Conservation (phyloP, 2,797 vertebrate genomes). For the Crenuchus spilurus region DNA sequence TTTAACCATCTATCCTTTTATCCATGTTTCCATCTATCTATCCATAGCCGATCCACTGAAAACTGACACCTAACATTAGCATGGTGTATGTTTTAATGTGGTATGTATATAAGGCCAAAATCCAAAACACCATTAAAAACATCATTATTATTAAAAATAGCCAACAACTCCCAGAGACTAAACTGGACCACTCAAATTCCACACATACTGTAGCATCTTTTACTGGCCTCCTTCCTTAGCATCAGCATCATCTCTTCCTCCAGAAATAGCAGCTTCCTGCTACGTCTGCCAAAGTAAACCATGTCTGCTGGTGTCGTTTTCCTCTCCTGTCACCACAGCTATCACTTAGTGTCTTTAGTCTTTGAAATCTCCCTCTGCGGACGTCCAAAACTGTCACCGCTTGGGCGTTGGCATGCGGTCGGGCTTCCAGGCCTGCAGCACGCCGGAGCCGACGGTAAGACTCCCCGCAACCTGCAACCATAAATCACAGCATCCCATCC, state of each 20-base stretch:
- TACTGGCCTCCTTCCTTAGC: slow-evolving; percentile 42
- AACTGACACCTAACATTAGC: too few species aligned
- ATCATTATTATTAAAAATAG: too few species aligned
- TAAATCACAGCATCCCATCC: slow-evolving; percentile 37
- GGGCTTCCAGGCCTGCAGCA: neutral
- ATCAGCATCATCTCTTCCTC: slow-evolving; percentile 37
- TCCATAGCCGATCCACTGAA: too few species aligned
- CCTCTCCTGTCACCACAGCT: slow-evolving; percentile 65
- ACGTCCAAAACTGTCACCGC: slow-evolving; percentile 59
- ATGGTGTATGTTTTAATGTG: too few species aligned
- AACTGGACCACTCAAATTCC: neutral
- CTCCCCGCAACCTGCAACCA: slow-evolving; percentile 25
- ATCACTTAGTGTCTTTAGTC: slow-evolving; percentile 27
- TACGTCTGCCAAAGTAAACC: slow-evolving; percentile 60
- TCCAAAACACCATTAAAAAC: too few species aligned
- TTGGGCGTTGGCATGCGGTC: slow-evolving; percentile 27
- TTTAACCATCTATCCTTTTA: too few species aligned
- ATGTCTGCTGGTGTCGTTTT: slow-evolving; percentile 59
- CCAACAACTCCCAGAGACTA: too few species aligned
- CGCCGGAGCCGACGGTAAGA: slow-evolving; percentile 15
- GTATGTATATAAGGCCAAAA: too few species aligned
- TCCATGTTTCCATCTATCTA: too few species aligned
- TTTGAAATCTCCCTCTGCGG: slow-evolving; percentile 54
- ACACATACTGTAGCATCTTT: neutral
- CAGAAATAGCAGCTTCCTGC: slow-evolving; percentile 59